Evolutionary conservation across 2,113 vertebrate genomes (phyloP).

Genomic region (Propithecus coquereli): DNA sequence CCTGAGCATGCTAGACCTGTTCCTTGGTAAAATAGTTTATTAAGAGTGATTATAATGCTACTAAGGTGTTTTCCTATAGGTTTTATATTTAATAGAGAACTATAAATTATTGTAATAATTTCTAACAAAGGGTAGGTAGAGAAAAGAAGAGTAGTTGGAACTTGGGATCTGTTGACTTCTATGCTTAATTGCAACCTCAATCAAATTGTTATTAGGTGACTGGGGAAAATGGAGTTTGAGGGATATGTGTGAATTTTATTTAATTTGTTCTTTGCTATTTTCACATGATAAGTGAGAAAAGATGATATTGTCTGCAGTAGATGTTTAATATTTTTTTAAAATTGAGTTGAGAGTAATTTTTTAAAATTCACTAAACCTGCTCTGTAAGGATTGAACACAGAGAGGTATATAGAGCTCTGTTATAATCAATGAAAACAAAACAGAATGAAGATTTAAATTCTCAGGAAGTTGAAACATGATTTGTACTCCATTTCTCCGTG

Average conservation of each 20-base stretch:
- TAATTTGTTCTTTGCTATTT: constrained; percentile 37
- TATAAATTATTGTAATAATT: background rate
- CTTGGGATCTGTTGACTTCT: background rate
- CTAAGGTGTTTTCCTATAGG: background rate
- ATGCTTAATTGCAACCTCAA: background rate
- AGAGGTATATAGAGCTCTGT: background rate
- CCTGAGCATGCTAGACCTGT: background rate
- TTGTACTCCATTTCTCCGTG: background rate
- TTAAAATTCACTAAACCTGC: background rate
- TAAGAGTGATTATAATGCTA: background rate
- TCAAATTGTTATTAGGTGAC: background rate
- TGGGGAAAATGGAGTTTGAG: background rate
- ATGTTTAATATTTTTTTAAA: constrained; percentile 1
- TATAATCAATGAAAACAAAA: constrained; percentile 14
- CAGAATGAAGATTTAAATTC: constrained; percentile 28
- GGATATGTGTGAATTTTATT: constrained; percentile 9
- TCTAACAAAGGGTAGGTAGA: background rate
- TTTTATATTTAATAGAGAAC: background rate
- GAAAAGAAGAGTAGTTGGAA: background rate
- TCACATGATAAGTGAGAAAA: constrained; percentile 37
- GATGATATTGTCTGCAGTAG: background rate
- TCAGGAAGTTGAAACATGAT: background rate
- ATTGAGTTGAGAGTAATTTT: constrained; percentile 14
- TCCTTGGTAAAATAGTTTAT: constrained; percentile 32
- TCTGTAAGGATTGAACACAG: background rate